Evolutionary conservation across 2,113 vertebrate genomes (phyloP), one percentile per base, ranked within the genome.

Genomic region (Cavia aperea): DNA sequence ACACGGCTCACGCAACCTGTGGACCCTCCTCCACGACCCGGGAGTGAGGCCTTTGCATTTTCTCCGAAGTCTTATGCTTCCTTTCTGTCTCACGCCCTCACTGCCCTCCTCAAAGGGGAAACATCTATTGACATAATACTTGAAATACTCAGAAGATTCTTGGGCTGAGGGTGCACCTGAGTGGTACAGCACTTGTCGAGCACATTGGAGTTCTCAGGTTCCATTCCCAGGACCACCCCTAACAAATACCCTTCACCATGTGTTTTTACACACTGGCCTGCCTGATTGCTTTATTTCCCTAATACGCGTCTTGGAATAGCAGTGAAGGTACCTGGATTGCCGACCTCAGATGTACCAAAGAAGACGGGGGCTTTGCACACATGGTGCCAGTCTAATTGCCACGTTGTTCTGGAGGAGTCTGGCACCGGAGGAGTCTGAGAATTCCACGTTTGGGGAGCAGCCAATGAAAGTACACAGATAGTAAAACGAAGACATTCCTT

Each of bases 401-500:
- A 3, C 33, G 56, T 51, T 65, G 78, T 36, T 33, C 21, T 56
- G 66, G 78, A 90, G 60, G 70, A 79, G 60, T 93, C 65, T 65
- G 68, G 65, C 72, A 3, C 62, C 66, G 26, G 3, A 58, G 82
- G 66, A 88, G 68, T 86, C 33, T 33, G 70, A 92, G 85, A 63
- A 93, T 94, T 94, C 92, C 88, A 94, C 89, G 56, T 63, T 81
- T 84, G 92, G 89, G 79, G 75, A 87, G 66, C 70, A 81, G 96
- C 89, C 95, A 90, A 18, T 75, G 92, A 77, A 93, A 94, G 51
- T 81, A 65, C 90, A 73, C 66, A 84, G 92, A 91, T 15, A 84
- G 58, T 81, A 81, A 92, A 82, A 51, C 43, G 31, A 95, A 92
- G 89, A 82, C 95, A 93, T 95, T 96, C 86, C 88, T 94, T 93